Conservation (phyloP, 2,113 vertebrate species). For the Accipiter cooperii region DNA sequence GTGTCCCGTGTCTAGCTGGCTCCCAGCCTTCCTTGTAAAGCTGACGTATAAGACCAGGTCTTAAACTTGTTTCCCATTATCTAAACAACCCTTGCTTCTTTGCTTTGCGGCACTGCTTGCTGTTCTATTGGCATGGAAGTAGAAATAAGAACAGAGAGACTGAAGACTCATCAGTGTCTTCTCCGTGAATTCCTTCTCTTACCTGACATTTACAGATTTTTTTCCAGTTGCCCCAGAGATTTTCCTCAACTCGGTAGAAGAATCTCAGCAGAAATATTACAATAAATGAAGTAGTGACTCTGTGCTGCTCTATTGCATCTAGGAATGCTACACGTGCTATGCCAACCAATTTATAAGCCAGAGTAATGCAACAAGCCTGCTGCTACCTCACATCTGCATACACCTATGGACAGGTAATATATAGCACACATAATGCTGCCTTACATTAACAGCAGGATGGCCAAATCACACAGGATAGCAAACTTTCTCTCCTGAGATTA, state of each 20-base stretch:
- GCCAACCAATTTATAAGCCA: not conserved
- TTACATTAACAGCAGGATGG: constrained; percentile 16
- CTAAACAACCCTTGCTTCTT: not conserved
- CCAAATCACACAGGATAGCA: constrained; percentile 49
- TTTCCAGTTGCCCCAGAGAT: not conserved
- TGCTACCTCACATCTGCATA: not conserved
- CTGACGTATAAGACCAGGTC: not conserved
- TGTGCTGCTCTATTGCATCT: not conserved
- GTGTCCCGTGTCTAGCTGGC: not conserved
- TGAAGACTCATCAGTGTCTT: not conserved
- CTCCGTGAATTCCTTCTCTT: not conserved
- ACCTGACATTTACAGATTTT: not conserved
- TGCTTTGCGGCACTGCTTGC: not conserved
- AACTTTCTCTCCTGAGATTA: constrained; percentile 55
- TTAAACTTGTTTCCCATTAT: not conserved
- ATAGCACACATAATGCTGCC: not conserved
- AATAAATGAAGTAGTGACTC: not conserved
- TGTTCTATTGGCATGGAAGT: not conserved
- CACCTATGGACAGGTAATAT: not conserved
- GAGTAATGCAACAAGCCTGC: not conserved
- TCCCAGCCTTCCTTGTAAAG: not conserved
- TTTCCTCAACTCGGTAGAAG: not conserved
- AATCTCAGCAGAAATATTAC: not conserved
- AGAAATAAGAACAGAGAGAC: not conserved
- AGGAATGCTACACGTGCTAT: not conserved